Evolutionary conservation across 92 coral and sea anemone genomes (phyloP), one percentile per base, ranked within the genome.

Genomic region (Palythoa grandiflora): DNA sequence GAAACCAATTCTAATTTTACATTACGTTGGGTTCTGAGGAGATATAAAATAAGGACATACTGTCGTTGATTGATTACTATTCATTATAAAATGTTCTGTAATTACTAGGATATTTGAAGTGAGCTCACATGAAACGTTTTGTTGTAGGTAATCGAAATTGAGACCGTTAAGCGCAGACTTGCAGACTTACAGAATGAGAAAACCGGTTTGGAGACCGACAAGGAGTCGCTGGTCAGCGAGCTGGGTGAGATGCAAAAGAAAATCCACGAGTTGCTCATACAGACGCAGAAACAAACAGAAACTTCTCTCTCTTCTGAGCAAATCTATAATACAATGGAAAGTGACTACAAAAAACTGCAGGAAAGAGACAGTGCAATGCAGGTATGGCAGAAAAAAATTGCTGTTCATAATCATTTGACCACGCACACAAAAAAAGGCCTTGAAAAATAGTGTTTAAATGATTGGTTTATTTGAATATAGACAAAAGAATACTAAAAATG

Each of bases 271-370:
- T 89, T 95, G 84, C 94, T 95, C 60, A 71, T 95, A 16, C 93
- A 95, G 84, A 95, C 91, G 16, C 96, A 95, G 84, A 89, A 91
- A 60, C 93, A 94, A 40, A 88, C 90, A n/a, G 96, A 91, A 20
- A 87, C 90, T 10, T 95, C 94, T 38, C 96, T 95, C 7, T 91
- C 98, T 7, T 93, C 98, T 5, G 98, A 91, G 73, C 96, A 93
- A 72, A 95, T 95, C 78, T 95, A 93, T 86, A 86, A 94, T 53
- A 93, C 94, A 6, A 95, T 95, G 88, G 95, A 95, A 68, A 89
- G 96, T n/a, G 98, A 95, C 54, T 91, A 88, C 84, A 93, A 91
- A 91, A 95, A 88, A 73, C 96, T 95, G 48, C 96, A 93, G 38
- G 98, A 91, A 20, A 88, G 93, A 44, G 96, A 93, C 36, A 88